phyloP scores from a whole-genome alignment of 2,113 vertebrate genomes.

The Ifrita kowaldi region DNA sequence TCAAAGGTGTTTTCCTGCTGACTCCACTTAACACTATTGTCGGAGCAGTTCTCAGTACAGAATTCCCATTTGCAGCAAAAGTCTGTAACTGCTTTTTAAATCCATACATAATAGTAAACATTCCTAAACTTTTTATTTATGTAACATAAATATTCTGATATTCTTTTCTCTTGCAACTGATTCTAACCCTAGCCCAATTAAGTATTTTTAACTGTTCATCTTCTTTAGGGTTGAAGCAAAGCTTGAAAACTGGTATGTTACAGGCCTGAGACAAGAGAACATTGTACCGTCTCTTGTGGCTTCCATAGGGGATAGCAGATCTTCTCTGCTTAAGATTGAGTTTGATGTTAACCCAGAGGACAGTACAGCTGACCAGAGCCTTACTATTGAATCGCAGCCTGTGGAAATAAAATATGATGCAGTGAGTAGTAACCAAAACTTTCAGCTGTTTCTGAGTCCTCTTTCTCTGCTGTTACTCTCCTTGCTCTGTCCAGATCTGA shows the following conservation, averaged over 20 bases:
- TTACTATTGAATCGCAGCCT: slow-evolving; percentile 86
- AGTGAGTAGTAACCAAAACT: slow-evolving; percentile 69
- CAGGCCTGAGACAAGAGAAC: slow-evolving; percentile 84
- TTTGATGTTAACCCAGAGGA: slow-evolving; percentile 88
- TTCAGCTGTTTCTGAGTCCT: not conserved
- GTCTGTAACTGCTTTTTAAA: not conserved
- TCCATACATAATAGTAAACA: not conserved
- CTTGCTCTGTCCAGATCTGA: not conserved
- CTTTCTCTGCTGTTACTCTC: not conserved
- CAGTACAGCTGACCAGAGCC: slow-evolving; percentile 82
- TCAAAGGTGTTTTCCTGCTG: not conserved
- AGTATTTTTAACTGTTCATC: not conserved
- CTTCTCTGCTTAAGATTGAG: slow-evolving; percentile 84
- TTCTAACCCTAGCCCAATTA: not conserved
- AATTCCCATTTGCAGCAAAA: not conserved
- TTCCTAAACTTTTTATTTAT: not conserved
- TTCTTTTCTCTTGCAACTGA: not conserved
- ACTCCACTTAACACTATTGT: not conserved
- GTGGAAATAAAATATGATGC: slow-evolving; percentile 96
- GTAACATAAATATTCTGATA: not conserved
- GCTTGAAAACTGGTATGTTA: slow-evolving; percentile 91
- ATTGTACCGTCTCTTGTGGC: slow-evolving; percentile 87
- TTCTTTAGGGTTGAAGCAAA: slow-evolving; percentile 83
- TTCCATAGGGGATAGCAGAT: slow-evolving; percentile 80
- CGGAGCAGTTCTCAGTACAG: not conserved